Percentiles rank a stretch among this genome's conserved stretches.
Evolutionary conservation across 2,888 invertebrate genomes (phyloP).

Genomic region (Stenurella melanura): DNA sequence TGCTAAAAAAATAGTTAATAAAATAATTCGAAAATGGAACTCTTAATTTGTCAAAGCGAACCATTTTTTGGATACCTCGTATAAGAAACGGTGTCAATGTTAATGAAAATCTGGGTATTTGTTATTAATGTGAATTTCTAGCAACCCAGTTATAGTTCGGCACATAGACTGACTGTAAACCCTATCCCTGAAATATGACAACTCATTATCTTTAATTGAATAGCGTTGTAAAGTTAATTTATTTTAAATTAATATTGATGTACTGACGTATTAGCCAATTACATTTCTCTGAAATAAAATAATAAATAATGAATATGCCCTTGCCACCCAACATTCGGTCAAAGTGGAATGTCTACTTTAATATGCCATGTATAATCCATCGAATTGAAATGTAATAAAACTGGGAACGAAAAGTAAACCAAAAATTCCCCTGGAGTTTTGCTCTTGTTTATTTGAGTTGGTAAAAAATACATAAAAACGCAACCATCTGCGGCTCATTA

Average conservation of each 20-base stretch:
- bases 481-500: conserved; percentile 19
- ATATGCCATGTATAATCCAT: conserved; percentile 28
- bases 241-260: conserved; percentile 3
- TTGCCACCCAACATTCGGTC: background rate
- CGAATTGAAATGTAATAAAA: conserved; percentile 28
- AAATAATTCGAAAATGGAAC: no score
- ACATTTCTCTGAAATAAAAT: background rate
- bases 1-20: no score
- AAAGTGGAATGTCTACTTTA: conserved; percentile 22
- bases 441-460: conserved; percentile 33
- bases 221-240: background rate
- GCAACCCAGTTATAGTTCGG: no score
- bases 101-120: no score
- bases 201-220: background rate
- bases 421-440: conserved; percentile 30
- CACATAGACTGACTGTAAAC: background rate
- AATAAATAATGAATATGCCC: conserved; percentile 1
- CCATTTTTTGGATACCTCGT: no score
- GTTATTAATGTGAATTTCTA: no score
- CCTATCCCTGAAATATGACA: background rate
- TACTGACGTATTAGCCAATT: background rate
- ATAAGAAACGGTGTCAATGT: no score
- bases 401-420: conserved; percentile 19
- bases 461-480: conserved; percentile 25
- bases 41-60: no score